A percentile compares a stretch with the other conserved stretches of the same genome.
These are phyloP conservation scores for Strigops habroptila DNA, from an alignment of 2,113 vertebrate genomes.

Conservation along the genomic window DNA sequence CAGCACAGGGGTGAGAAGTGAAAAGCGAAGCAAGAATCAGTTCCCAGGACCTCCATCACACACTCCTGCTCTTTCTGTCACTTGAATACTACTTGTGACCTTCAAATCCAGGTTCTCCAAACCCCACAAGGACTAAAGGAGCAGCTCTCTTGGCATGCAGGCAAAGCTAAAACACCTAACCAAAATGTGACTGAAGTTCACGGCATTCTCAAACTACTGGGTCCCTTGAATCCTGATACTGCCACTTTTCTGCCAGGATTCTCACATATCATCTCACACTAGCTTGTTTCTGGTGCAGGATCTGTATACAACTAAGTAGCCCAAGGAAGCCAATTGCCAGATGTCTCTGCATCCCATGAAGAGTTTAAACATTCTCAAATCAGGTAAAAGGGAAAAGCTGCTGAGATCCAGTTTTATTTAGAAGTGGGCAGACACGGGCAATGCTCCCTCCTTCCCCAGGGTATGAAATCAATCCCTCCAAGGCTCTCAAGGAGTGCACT, in stretches of 20 bases:
- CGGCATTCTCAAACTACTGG: not conserved
- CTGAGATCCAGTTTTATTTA: not conserved
- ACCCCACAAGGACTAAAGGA: not conserved
- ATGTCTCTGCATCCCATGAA: not conserved
- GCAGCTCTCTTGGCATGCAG: not conserved
- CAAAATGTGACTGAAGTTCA: not conserved
- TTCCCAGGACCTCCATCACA: not conserved
- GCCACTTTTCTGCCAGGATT: not conserved
- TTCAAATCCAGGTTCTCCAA: not conserved
- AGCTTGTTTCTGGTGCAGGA: not conserved
- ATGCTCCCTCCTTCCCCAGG: not conserved
- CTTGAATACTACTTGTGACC: not conserved
- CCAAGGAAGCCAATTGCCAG: not conserved
- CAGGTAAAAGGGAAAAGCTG: not conserved
- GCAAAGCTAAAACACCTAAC: not conserved
- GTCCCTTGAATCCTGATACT: not conserved
- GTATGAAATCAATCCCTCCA: not conserved
- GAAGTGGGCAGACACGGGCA: not conserved
- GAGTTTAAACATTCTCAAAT: not conserved
- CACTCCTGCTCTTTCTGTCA: not conserved
- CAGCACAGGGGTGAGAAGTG: not conserved
- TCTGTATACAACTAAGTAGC: not conserved
- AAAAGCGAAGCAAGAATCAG: fast-evolving
- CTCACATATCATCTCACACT: not conserved
- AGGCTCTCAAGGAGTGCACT: not conserved